A percentile compares a stretch with the other conserved stretches of the same genome.
Evolutionary conservation across 2,888 invertebrate species (phyloP).

Genomic region (Drosophila maculinotata): DNA sequence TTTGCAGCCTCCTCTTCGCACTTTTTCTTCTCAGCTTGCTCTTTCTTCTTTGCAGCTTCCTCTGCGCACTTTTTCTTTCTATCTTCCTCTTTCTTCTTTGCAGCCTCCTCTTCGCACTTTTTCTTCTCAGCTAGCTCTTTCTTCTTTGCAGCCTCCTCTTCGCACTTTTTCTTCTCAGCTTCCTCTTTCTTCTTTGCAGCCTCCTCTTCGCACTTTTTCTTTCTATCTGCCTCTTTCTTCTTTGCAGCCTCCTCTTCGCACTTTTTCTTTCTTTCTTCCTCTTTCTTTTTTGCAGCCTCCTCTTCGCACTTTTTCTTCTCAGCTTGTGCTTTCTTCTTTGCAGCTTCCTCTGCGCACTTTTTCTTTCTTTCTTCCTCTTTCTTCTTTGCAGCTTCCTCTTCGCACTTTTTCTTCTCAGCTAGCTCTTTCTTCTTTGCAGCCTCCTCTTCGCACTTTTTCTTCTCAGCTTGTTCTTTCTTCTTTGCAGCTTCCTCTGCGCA

Average conservation of each 20-base stretch:
- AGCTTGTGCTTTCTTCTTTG: not conserved
- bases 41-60: constrained; percentile 1
- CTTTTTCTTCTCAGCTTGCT: not conserved
- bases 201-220: not conserved
- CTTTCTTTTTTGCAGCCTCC: not conserved
- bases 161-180: not conserved
- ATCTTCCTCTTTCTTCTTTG: not conserved
- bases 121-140: not conserved
- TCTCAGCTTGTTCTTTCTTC: not conserved
- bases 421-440: constrained; percentile 2
- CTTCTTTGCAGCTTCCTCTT: not conserved
- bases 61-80: not conserved
- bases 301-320: not conserved
- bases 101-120: not conserved
- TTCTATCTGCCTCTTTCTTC: not conserved
- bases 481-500: not conserved
- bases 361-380: not conserved
- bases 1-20: not conserved
- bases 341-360: not conserved
- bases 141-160: not conserved
- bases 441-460: not conserved
- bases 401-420: not conserved
- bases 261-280: not conserved
- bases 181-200: not conserved
- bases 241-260: not conserved